These are phyloP conservation scores for Cydia strobilella DNA, from an alignment of 1,140 invertebrate genomes.

Conservation along the genomic window DNA sequence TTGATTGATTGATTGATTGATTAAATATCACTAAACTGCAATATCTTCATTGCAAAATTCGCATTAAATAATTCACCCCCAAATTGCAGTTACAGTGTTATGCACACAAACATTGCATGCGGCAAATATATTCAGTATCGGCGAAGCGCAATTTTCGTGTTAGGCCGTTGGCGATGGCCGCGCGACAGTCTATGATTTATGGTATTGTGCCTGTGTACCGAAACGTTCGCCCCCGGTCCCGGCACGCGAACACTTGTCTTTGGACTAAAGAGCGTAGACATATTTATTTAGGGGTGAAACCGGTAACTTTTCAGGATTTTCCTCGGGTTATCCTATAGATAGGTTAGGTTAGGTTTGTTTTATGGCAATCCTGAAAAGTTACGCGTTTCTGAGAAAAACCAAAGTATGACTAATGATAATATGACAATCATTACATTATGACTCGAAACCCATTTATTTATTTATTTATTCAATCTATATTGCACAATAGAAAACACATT, in stretches of 20 bases:
- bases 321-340: too few species aligned
- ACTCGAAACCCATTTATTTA: too few species aligned
- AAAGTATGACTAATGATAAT: too few species aligned
- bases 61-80: conserved; percentile 48
- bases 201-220: conserved; percentile 19
- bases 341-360: too few species aligned
- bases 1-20: too few species aligned
- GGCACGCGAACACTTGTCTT: conserved; percentile 69
- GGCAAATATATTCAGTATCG: conserved; percentile 66
- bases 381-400: too few species aligned
- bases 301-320: too few species aligned
- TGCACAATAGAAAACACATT: too few species aligned
- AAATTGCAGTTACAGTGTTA: conserved; percentile 55
- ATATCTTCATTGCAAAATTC: conserved; percentile 27
- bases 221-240: conserved; percentile 38
- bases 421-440: too few species aligned
- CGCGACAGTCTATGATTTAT: conserved; percentile 70
- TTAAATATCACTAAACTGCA: not conserved
- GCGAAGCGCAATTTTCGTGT: conserved; percentile 71
- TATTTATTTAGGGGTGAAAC: too few species aligned
- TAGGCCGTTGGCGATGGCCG: conserved; percentile 62
- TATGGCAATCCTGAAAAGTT: too few species aligned
- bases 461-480: too few species aligned
- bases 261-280: conserved; percentile 37
- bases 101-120: conserved; percentile 58